Evolutionary conservation across 2,797 vertebrate genomes (phyloP).

Genomic region (Bradypodion pumilum): DNA sequence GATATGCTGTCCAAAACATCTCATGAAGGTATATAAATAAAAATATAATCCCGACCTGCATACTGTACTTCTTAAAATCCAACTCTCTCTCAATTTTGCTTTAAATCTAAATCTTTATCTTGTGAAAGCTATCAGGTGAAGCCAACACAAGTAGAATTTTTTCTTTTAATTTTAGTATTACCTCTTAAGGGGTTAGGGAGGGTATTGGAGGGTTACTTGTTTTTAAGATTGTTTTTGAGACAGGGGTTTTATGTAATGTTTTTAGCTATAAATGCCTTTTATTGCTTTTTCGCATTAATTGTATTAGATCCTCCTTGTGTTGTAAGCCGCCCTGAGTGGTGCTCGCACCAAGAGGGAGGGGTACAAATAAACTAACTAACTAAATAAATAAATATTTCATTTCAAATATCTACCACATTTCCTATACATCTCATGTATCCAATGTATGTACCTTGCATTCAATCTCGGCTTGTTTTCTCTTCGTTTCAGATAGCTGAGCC

Average conservation of each 20-base stretch:
- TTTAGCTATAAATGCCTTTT: no score
- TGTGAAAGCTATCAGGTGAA: neutral
- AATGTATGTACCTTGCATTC: conserved; percentile 90
- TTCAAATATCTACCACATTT: neutral
- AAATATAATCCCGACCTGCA: neutral
- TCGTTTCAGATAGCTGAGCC: conserved; percentile 87
- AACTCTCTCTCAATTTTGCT: neutral
- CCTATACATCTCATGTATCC: neutral
- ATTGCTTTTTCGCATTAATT: no score
- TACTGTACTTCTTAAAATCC: neutral
- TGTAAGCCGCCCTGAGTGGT: no score
- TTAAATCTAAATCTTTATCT: neutral
- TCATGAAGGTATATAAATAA: neutral
- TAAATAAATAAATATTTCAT: no score
- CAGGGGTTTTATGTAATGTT: no score
- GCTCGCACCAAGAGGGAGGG: no score
- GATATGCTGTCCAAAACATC: neutral
- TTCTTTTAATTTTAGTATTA: no score
- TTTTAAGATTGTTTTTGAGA: no score
- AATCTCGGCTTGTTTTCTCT: conserved; percentile 91
- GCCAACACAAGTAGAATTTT: neutral
- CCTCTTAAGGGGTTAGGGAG: no score
- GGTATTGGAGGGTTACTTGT: no score
- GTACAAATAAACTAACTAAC: no score
- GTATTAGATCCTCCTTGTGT: no score